Evolutionary conservation across 1,140 invertebrate genomes (phyloP).

Genomic region (Polyergus mexicanus): DNA sequence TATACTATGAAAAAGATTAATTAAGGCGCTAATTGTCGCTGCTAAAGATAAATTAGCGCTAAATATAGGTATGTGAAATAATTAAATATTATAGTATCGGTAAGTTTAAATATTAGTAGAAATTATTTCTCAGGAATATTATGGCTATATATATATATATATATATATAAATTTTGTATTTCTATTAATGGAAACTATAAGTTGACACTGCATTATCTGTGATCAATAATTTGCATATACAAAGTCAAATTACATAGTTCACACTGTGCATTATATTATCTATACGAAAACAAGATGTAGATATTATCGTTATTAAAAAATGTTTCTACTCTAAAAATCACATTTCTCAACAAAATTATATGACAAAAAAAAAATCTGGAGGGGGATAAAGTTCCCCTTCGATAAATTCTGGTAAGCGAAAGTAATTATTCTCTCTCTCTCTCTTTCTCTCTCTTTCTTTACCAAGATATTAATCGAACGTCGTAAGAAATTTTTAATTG

Average conservation of each 20-base stretch:
- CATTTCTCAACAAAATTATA: too few relatives aligned
- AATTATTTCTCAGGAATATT: not conserved
- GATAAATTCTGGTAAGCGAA: not conserved
- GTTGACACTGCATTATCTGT: not conserved
- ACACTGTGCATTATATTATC: too few relatives aligned
- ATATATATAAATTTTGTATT: not conserved
- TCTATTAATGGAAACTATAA: not conserved
- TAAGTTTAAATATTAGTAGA: slow-evolving; percentile 5
- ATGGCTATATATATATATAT: not conserved
- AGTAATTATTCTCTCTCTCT: not conserved
- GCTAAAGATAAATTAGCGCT: not conserved
- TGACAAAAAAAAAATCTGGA: too few relatives aligned
- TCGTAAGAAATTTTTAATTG: not conserved
- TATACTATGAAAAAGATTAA: slow-evolving; percentile 14
- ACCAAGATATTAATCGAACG: not conserved
- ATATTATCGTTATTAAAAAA: too few relatives aligned
- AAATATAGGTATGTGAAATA: not conserved
- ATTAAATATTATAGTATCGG: not conserved
- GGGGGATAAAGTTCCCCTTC: not conserved
- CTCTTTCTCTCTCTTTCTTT: too few relatives aligned
- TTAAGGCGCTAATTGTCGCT: not conserved
- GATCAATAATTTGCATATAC: too few relatives aligned
- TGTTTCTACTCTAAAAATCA: too few relatives aligned
- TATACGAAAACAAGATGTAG: too few relatives aligned
- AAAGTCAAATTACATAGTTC: too few relatives aligned